phyloP scores from a whole-genome alignment of 2,113 vertebrate species.

The Rallus limicola region DNA sequence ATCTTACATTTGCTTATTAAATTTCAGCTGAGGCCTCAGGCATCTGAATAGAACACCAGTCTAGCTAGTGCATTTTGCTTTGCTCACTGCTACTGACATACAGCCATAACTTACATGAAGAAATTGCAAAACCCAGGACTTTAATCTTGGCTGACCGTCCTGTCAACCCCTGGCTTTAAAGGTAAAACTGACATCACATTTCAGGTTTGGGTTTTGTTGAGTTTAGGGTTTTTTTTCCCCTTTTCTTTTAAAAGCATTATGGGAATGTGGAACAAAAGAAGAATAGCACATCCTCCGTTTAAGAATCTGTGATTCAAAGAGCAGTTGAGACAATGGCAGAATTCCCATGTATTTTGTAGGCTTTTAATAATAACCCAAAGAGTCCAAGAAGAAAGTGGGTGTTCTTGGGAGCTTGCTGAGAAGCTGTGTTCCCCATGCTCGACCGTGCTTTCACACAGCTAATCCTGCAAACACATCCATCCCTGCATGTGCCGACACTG shows the following conservation, averaged over 20 bases:
- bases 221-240: neutral
- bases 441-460: neutral
- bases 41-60: neutral
- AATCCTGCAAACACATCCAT: fast-evolving
- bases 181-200: neutral
- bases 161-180: neutral
- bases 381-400: neutral
- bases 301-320: neutral
- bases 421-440: neutral
- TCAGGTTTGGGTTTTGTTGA: neutral
- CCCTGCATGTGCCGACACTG: too few species aligned
- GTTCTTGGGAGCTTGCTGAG: neutral
- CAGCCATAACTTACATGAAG: neutral
- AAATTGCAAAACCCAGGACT: neutral
- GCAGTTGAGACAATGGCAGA: neutral
- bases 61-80: conserved; percentile 12
- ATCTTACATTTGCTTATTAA: conserved; percentile 63
- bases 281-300: neutral
- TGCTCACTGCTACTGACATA: neutral
- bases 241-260: neutral
- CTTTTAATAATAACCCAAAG: neutral
- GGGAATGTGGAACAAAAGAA: neutral
- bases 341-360: neutral
- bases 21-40: conserved; percentile 32
- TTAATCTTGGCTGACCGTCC: neutral